These are phyloP conservation scores for Antheraea mylitta DNA, from an alignment of 1,140 invertebrate genomes.

Conservation along the genomic window DNA sequence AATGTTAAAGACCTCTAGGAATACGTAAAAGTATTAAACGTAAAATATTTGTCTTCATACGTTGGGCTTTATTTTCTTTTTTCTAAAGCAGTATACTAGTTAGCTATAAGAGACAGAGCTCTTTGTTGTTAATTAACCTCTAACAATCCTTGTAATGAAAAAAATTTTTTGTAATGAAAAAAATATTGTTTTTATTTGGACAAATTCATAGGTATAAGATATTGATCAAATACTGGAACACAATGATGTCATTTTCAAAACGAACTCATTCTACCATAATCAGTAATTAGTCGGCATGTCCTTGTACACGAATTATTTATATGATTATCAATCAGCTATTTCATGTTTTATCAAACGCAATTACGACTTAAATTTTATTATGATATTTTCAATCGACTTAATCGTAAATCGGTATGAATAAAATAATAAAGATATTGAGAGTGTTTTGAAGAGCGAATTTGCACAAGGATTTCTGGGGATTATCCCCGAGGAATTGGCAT, in stretches of 20 bases:
- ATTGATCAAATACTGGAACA: background rate
- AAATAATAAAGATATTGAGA: background rate
- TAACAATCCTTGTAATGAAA: too few species aligned
- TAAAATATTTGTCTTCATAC: too few species aligned
- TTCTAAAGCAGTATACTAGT: too few species aligned
- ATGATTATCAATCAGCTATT: background rate
- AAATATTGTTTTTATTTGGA: too few species aligned
- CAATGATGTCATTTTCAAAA: background rate
- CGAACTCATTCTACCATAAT: background rate
- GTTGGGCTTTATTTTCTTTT: too few species aligned
- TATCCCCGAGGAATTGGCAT: background rate
- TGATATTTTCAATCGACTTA: background rate
- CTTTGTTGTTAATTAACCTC: too few species aligned
- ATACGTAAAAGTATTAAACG: too few species aligned
- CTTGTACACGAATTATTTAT: background rate
- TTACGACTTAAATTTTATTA: background rate
- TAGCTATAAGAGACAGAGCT: too few species aligned
- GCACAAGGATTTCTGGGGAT: background rate
- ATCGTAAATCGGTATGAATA: background rate
- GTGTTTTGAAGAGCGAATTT: background rate
- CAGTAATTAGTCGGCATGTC: background rate
- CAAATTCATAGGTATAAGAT: background rate
- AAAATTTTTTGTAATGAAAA: too few species aligned
- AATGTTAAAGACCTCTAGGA: too few species aligned
- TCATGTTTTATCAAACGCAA: background rate